Evolutionary conservation across 2,797 vertebrate genomes (phyloP).

Genomic region (Phataginus tricuspis): DNA sequence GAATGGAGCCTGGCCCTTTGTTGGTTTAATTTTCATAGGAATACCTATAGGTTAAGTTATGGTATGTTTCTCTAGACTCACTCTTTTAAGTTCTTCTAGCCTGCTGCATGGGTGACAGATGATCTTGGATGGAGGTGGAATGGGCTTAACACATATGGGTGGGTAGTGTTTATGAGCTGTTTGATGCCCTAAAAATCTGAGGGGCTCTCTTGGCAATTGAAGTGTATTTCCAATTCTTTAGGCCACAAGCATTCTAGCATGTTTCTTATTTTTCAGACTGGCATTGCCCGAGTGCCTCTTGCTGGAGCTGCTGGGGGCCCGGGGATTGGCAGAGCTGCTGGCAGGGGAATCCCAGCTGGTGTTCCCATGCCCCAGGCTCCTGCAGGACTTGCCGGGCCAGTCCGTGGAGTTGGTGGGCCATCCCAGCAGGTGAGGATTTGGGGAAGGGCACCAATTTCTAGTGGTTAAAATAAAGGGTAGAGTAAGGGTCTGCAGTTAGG

Average conservation of each 20-base stretch:
- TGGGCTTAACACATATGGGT: not conserved
- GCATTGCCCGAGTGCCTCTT: conserved; percentile 95
- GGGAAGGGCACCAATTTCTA: not conserved
- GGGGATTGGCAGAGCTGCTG: conserved; percentile 95
- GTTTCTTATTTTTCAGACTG: conserved; percentile 89
- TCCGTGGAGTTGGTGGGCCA: conserved; percentile 96
- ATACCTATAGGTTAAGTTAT: not conserved
- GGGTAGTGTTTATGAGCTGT: not conserved
- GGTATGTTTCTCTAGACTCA: not conserved
- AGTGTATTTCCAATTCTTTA: not conserved
- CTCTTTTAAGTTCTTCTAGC: not conserved
- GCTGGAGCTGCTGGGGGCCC: conserved; percentile 97
- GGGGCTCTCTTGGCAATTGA: not conserved
- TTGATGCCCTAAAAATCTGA: not conserved
- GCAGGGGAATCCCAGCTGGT: conserved; percentile 95
- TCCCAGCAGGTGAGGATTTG: conserved; percentile 93
- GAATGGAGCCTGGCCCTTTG: not conserved
- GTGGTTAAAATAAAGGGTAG: not conserved
- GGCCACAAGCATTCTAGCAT: not conserved
- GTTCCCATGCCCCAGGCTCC: conserved; percentile 97
- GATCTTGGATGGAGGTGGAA: not conserved
- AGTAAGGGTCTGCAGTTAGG: not conserved
- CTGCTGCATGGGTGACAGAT: not conserved
- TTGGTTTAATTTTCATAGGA: conserved; percentile 28
- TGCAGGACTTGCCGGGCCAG: conserved; percentile 95